Base-by-base conservation (phyloP, 1,140 invertebrate species). In the Hyles vespertilio region DNA sequence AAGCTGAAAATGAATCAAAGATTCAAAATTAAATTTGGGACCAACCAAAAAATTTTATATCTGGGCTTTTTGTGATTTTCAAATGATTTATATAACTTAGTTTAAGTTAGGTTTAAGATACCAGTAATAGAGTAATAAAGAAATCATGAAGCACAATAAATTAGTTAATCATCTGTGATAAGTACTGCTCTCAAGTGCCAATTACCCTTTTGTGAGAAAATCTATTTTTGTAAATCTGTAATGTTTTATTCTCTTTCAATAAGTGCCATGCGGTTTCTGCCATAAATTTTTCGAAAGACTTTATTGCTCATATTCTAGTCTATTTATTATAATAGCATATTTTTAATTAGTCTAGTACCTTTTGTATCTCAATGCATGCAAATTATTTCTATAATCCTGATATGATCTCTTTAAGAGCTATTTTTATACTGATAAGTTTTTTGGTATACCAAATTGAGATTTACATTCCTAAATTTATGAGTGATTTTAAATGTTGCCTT, bases 251-350 rank as follows among this genome's bases (percentile, higher is more conserved):
- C 50, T 53, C 44, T 59, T 68, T 64, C 51, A 48, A 55, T 70
- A 67, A 74, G 82, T 88, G 85, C 82, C 81, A 88, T 88, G 62
- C 63, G 60, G 58, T 65, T 70, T 77, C 71, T 76, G 83, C 81
- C 83, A 86, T 86, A 78, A 66, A 60, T 47, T 70, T 77, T 40
- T 75, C 74, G 67, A 63, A 81, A 80, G 75, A 81, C 75, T 82
- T 76, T 79, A 79, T 87, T 88, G 85, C 85, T 88, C 85, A 88
- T 86, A 75, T 86, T 88, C 85, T 88, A 88, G 83, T 88, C 85
- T 84, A 82, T 82, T 79, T 79, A 80, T 84, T 84, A 65, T 85
- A 77, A 78, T 74, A 74, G 69, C 62, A 53, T 80, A 72, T 22
- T 32, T n/a, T 56, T 33, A 48, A 11, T 56, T 56, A 48, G 7